Base-by-base conservation (phyloP, 2,888 invertebrate genomes). In the Hypena proboscidalis region DNA sequence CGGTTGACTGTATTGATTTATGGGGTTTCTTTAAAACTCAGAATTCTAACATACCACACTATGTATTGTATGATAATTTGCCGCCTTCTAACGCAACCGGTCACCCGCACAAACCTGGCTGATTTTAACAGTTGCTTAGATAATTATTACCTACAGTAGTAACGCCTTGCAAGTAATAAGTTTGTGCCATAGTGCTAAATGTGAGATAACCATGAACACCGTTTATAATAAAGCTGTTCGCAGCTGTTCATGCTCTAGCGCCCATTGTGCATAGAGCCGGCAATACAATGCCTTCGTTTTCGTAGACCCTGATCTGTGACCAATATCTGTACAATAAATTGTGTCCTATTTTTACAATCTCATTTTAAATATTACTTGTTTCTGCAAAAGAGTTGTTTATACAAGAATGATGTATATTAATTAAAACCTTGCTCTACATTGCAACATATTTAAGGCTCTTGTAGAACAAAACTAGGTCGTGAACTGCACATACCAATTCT, bases 341-440 rank as follows among this genome's bases (percentile, higher is more conserved):
- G n/a, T n/a, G n/a, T n/a, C n/a, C n/a, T n/a, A n/a, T n/a, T n/a
- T n/a, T n/a, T n/a, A n/a, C n/a, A n/a, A n/a, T n/a, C n/a, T n/a
- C n/a, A 32, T 8, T 11, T 32, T 4, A 48, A 19, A 41, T 20
- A 25, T 51, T 49, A 49, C 26, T 39, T 41, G 38, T 55, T 52
- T 48, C 41, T 32, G 45, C 37, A 61, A 53, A 63, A 58, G 58
- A 50, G 29, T 17, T 20, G 27, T 27, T 22, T 8, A 19, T 22
- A 22, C 20, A 19, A 15, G 13, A 21, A 21, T 23, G 36, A 39
- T 23, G 39, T 38, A 44, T 53, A 62, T 67, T 60, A 64, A 65
- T 63, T 50, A 67, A n/a, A 63, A 21, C 72, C 67, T 72, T 66
- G 70, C 38, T 61, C 70, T 29, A 70, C 52, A 70, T 70, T 60